Base-by-base conservation (phyloP, 2,797 vertebrate species). In the Antrozous pallidus region DNA sequence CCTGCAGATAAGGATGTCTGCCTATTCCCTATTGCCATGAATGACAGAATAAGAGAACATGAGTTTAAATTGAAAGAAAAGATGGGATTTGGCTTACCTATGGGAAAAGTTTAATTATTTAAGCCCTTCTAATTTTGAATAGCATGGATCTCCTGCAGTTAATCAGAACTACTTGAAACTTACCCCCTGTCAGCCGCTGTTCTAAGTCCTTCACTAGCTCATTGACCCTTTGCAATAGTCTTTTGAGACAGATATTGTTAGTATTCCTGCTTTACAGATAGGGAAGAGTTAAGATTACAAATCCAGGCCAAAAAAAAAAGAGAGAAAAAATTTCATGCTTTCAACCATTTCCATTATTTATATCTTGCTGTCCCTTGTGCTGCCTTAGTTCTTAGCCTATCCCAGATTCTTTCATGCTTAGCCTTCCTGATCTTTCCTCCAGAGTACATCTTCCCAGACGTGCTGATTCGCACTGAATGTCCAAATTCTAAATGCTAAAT, bases 11-110 rank as follows among this genome's bases (percentile, higher is more conserved):
- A 87, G 38, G 81, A 83, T 38, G n/a, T 42, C 42, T 1, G 0
- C 63, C 88, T 83, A 49, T 36, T 69, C 75, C 74, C 45, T 42
- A 1, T 36, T 12, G 18, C 61, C 20, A 7, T 9, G 38, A 82
- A 65, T 90, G 92, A 93, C 71, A 84, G 82, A 70, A 49, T 38
- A 65, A 70, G 49, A 87, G 47, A 84, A 9, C 42, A 84, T 33
- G 79, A 92, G 54, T 61, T 84, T 83, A 93, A 94, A 94, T 26
- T 78, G 90, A 93, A 97, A 88, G 58, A 91, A 70, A 93, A 93
- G 54, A 91, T 86, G 33, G 82, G 36, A 89, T 96, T 87, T 89
- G 47, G 56, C 28, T 81, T 94, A 26, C 51, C 79, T 78, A 3
- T 51, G 36, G 74, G 40, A 26, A 93, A 63, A 28, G 8, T 83